Base-by-base conservation (phyloP, 2,113 vertebrate genomes). In the Dipodomys ordii region DNA sequence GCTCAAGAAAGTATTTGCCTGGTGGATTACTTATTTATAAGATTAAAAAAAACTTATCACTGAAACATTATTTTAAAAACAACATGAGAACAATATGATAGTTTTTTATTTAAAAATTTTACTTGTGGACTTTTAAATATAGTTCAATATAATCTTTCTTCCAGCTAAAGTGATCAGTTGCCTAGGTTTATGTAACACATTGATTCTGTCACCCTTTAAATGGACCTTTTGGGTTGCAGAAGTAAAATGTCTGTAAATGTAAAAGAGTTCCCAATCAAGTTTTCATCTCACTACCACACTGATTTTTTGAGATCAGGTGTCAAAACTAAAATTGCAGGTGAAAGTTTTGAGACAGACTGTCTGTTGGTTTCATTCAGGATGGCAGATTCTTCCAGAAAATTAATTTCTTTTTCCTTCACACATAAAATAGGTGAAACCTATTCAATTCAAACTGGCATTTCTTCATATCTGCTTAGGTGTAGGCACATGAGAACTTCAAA, bases 261-360 rank as follows among this genome's bases (percentile, higher is more conserved):
- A 89, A 97, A 97, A 96, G 94, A 96, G 91, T 85, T 97, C 97
- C 96, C 96, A 93, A 96, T 97, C 94, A 98, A 96, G 97, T 87
- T 97, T 97, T 95, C 95, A 62, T 71, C 77, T 79, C 25, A 62
- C 57, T 32, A 25, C 80, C 62, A 83, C 88, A 94, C 76, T 73
- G 62, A 57, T 81, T 86, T 91, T 39, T 96, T 97, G 96, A 98
- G 94, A 83, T 96, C 93, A 96, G 77, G 87, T 97, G 96, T 97
- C 98, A 98, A 97, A 97, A 96, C 95, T 92, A 94, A 98, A 96
- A 97, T 65, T 83, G 57, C 19, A 80, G 91, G 87, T 76, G 83
- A 96, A 53, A 71, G 91, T 96, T 97, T 93, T 73, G 77, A 95
- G 77, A 88, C 69, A 83, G 39, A 93, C 28, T 92, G 93, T 77